phyloP scores from a whole-genome alignment of 2,888 invertebrate species.

The Neuroscelio doddi region DNA sequence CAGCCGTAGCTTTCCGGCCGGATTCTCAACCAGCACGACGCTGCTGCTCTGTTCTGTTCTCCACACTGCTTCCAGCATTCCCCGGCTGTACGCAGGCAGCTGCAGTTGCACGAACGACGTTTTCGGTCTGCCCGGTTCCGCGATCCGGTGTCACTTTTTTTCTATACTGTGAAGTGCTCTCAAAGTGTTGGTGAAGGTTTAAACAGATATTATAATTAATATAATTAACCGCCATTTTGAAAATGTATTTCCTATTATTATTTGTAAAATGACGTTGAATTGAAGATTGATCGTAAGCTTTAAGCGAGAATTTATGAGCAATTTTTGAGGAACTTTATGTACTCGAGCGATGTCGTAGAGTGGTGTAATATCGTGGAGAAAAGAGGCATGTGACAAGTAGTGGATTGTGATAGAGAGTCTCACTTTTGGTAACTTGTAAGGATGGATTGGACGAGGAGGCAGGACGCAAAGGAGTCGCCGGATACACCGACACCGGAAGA shows the following conservation, averaged over 20 bases:
- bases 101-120: conserved; percentile 61
- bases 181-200: conserved; percentile 3
- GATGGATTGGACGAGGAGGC: conserved; percentile 66
- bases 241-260: too few relatives aligned
- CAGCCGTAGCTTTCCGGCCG: conserved; percentile 60
- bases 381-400: too few relatives aligned
- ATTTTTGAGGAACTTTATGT: too few relatives aligned
- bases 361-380: background rate
- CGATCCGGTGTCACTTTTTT: too few relatives aligned
- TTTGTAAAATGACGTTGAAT: too few relatives aligned
- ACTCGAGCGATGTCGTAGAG: too few relatives aligned
- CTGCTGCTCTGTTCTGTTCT: conserved; percentile 60
- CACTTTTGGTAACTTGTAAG: background rate
- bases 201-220: too few relatives aligned
- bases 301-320: too few relatives aligned
- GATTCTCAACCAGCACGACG: conserved; percentile 54
- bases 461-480: conserved; percentile 57
- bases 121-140: too few relatives aligned
- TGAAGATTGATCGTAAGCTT: too few relatives aligned
- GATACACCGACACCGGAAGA: conserved; percentile 61
- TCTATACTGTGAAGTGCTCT: too few relatives aligned
- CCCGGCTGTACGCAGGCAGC: conserved; percentile 66
- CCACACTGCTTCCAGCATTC: conserved; percentile 66
- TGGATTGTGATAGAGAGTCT: too few relatives aligned
- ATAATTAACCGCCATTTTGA: background rate